Base-by-base conservation (phyloP, 1,140 invertebrate genomes). In the Drosophila aff. region DNA sequence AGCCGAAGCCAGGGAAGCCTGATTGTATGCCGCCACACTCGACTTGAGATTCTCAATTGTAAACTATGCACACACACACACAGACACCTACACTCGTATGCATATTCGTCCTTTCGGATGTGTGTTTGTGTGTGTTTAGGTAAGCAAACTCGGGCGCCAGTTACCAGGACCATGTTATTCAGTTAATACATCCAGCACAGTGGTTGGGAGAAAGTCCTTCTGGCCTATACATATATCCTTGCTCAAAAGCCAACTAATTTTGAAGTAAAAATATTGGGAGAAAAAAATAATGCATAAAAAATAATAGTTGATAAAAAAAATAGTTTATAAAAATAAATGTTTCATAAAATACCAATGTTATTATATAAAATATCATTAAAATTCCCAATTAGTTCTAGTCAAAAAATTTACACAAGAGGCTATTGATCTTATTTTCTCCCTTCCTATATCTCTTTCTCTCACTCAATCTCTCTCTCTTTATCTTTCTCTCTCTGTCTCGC, bases 21-120 rank as follows among this genome's bases (percentile, higher is more conserved):
- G 49, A 50, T 50, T 50, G 49, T 50, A 50, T 50, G 49, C 49
- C 26, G 76, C 58, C 69, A 79, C 66, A 79, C 76, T 86, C 78
- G 59, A 87, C 82, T 79, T 66, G 55, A 79, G 61, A 59, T 73
- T 73, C 50, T 75, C 83, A 73, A 83, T 75, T 83, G 52, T 63
- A 68, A 85, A 81, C 72, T 84, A 73, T 73, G 50, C 36, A 38
- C 46, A 41, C 53, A 49, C 60, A 21, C 59, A 26, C 44, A 41
- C 16, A 16, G 5, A 53, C 50, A 15, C 28, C 16, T 7, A 21
- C 13, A 13, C 18, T 31, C 15, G 33, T 52, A 43, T 62, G 66
- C 50, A 46, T 47, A 41, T 47, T 47, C 66, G 67, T 60, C 40
- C 47, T 46, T 53, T 66, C 43, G 33, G 31, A 58, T 52, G 33